Percentiles rank a stretch among this genome's conserved stretches.
These are phyloP conservation scores for Ceryle rudis DNA, from an alignment of 2,797 vertebrate genomes.

Conservation along the genomic window DNA sequence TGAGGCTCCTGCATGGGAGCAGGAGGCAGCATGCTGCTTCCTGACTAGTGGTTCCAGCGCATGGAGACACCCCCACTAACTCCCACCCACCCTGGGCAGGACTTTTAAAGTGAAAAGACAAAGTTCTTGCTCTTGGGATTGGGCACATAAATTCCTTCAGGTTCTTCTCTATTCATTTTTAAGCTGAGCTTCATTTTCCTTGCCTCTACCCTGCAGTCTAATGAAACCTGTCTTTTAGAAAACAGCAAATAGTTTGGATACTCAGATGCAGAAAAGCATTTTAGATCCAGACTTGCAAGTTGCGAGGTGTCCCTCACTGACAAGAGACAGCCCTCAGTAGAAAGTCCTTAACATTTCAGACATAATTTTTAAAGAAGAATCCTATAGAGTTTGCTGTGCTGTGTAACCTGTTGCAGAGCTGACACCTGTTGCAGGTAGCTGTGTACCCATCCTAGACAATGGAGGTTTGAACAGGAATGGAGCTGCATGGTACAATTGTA, in stretches of 20 bases:
- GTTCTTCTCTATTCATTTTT: not conserved
- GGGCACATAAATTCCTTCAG: not conserved
- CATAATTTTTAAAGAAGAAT: not conserved
- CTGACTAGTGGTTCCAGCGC: not conserved
- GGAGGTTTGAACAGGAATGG: not conserved
- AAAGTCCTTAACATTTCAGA: not conserved
- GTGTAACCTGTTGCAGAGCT: not conserved
- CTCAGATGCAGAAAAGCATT: not conserved
- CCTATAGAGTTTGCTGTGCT: not conserved
- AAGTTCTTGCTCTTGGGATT: not conserved
- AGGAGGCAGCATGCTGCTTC: not conserved
- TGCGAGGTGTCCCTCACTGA: fast-evolving
- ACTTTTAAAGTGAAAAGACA: not conserved
- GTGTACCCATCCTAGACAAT: not conserved
- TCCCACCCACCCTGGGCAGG: fast-evolving
- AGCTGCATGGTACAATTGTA: not conserved
- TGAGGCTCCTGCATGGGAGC: not conserved
- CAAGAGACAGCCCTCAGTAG: not conserved
- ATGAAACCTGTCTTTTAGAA: not conserved
- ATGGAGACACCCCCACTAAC: fast-evolving
- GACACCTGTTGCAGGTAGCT: not conserved
- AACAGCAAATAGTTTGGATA: not conserved
- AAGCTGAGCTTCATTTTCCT: not conserved
- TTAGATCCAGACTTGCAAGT: not conserved
- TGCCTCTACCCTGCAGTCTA: not conserved